Evolutionary conservation across 1,140 invertebrate species (phyloP).

Genomic region (Arion vulgaris): DNA sequence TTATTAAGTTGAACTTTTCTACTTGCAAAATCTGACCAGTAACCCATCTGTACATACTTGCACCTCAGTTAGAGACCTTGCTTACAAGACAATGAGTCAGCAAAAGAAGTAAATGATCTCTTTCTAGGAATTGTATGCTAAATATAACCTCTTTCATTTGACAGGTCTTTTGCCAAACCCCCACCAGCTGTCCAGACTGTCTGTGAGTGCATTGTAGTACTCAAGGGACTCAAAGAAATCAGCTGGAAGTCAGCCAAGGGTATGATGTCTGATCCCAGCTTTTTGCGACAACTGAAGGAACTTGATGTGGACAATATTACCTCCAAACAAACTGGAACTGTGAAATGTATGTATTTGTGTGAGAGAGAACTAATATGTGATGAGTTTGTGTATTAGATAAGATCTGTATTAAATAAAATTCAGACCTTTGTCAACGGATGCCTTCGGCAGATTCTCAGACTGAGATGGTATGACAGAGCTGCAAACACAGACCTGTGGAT

Average conservation of each 20-base stretch:
- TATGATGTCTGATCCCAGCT: slow-evolving; percentile 90
- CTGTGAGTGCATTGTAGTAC: slow-evolving; percentile 87
- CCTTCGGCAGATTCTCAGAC: too few relatives aligned
- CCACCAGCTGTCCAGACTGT: slow-evolving; percentile 87
- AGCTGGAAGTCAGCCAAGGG: slow-evolving; percentile 89
- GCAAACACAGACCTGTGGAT: too few relatives aligned
- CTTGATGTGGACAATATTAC: slow-evolving; percentile 87
- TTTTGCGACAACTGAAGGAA: slow-evolving; percentile 83
- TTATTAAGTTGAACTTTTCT: too few relatives aligned
- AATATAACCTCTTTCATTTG: neutral
- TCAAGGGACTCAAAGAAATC: slow-evolving; percentile 84
- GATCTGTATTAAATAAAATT: too few relatives aligned
- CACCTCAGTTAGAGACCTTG: too few relatives aligned
- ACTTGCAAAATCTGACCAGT: too few relatives aligned
- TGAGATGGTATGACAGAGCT: too few relatives aligned
- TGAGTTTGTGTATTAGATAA: neutral
- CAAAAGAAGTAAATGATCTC: too few relatives aligned
- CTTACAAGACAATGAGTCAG: too few relatives aligned
- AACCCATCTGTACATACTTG: too few relatives aligned
- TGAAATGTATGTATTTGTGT: slow-evolving; percentile 65
- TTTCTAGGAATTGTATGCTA: too few relatives aligned
- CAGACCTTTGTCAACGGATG: too few relatives aligned
- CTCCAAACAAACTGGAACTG: slow-evolving; percentile 79
- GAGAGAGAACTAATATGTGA: neutral
- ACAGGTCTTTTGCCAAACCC: slow-evolving; percentile 84